These are phyloP conservation scores for Aurelia coerulea DNA, from an alignment of 30 jellyfish, hydroid and myxozoan genomes.

Conservation along the genomic window DNA sequence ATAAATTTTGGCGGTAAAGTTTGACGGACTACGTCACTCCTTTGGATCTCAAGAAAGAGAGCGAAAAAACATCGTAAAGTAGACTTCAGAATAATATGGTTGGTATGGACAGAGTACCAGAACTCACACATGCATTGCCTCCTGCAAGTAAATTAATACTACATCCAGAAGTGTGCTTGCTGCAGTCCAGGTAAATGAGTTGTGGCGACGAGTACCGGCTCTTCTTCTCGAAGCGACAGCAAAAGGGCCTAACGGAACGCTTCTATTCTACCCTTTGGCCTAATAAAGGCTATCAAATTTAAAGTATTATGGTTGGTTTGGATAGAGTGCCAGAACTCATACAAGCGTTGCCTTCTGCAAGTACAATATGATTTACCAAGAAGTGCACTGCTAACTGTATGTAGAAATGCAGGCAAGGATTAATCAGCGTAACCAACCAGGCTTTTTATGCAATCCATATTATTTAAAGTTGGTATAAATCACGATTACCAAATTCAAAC, in stretches of 20 bases:
- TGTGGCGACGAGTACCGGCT: background rate
- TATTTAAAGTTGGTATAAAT: too few relatives aligned
- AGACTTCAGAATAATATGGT: background rate
- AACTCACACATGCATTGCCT: conserved; percentile 82
- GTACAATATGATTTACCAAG: conserved; percentile 52
- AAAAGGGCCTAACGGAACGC: background rate
- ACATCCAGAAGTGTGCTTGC: conserved; percentile 84
- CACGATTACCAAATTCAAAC: too few relatives aligned
- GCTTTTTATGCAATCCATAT: too few relatives aligned
- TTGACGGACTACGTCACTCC: background rate
- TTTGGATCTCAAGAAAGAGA: too few relatives aligned
- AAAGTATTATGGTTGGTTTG: conserved; percentile 5
- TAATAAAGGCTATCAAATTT: too few relatives aligned
- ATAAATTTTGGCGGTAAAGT: conserved; percentile 52
- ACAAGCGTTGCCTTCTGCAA: conserved; percentile 70
- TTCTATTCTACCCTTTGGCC: too few relatives aligned
- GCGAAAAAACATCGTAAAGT: too few relatives aligned
- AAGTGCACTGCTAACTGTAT: conserved; percentile 1
- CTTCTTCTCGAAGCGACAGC: background rate
- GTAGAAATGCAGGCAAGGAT: too few relatives aligned
- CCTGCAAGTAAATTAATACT: conserved; percentile 23
- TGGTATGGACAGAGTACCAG: conserved; percentile 79
- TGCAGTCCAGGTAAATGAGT: conserved; percentile 63
- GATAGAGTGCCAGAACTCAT: conserved; percentile 73
- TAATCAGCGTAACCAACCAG: too few relatives aligned